Evolutionary conservation across 2,888 invertebrate species (phyloP), one percentile per base, ranked within the genome.

Genomic region (Cheilosia soror): DNA sequence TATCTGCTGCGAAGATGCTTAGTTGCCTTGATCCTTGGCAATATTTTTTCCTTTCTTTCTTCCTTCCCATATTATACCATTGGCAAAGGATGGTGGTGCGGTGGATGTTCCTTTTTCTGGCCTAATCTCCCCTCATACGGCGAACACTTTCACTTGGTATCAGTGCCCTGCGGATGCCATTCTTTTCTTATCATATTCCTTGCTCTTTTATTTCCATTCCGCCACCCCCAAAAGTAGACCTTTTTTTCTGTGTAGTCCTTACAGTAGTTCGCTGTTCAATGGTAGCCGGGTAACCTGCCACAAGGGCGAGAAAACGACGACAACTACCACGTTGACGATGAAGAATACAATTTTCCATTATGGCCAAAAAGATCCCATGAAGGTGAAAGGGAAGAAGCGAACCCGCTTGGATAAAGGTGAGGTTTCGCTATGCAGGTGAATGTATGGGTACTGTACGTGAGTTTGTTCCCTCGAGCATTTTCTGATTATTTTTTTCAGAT

Each of bases 401-500:
- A n/a, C 25, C 47, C 60, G 57, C 20, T 29, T 68, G 53, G 65
- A 60, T 71, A 75, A 86, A 83, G 75, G 84, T 84, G 80, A 87
- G 80, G 84, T 65, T 63, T 37, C 37, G 77, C 63, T 58, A 51
- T 78, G 60, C 6, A 37, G 31, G 57, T 40, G 29, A 47, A 53
- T 63, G 76, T 58, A 33, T 55, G 51, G 60, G 51, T 60, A 13
- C 37, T 66, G 29, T 66, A 53, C 69, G 68, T 72, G 53, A 53
- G 57, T 71, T 72, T 15, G 77, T 72, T 72, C 85, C 85, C 81
- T 77, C 15, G 76, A 85, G 85, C 81, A 85, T 85, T 85, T 85
- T 85, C 81, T 85, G 85, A 85, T 85, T 85, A 86, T 86, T 86
- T 86, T 86, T 82, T 86, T 86, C 83, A 87, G 87, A 87, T 87